Evolutionary conservation across 92 coral and sea anemone genomes (phyloP).

Genomic region (Epizoanthus ramosus): DNA sequence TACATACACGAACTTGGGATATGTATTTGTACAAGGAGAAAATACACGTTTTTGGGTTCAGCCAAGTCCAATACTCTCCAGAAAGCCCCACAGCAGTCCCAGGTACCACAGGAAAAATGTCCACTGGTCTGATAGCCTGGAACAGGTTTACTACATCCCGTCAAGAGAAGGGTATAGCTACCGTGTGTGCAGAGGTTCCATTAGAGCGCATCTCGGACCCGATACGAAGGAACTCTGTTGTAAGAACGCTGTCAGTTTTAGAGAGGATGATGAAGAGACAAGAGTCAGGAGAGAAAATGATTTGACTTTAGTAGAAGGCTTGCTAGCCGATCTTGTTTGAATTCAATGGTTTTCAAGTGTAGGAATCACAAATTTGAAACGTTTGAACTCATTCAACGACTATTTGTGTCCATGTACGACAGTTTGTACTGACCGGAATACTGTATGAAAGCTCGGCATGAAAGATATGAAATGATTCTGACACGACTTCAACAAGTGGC

Average conservation of each 20-base stretch:
- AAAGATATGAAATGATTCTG: too few relatives aligned
- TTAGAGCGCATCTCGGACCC: too few relatives aligned
- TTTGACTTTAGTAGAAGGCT: background rate
- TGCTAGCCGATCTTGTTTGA: conserved; percentile 30
- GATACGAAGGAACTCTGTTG: background rate
- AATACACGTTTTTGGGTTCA: background rate
- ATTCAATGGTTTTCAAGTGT: too few relatives aligned
- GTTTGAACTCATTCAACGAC: too few relatives aligned
- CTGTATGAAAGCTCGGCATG: too few relatives aligned
- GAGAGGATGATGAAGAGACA: background rate
- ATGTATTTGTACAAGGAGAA: too few relatives aligned
- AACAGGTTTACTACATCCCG: conserved; percentile 23
- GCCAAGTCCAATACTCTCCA: conserved; percentile 5
- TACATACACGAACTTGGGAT: too few relatives aligned
- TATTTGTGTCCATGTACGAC: too few relatives aligned
- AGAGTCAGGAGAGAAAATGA: conserved; percentile 17
- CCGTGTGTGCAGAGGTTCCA: too few relatives aligned
- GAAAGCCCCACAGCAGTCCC: background rate
- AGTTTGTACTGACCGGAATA: too few relatives aligned
- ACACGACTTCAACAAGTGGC: too few relatives aligned
- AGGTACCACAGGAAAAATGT: background rate
- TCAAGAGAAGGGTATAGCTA: background rate
- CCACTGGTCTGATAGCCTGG: conserved; percentile 31
- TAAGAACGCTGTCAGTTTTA: background rate
- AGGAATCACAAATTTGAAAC: too few relatives aligned